Base-by-base conservation (phyloP, 1,140 invertebrate genomes). In the Acromyrmex charruanus region DNA sequence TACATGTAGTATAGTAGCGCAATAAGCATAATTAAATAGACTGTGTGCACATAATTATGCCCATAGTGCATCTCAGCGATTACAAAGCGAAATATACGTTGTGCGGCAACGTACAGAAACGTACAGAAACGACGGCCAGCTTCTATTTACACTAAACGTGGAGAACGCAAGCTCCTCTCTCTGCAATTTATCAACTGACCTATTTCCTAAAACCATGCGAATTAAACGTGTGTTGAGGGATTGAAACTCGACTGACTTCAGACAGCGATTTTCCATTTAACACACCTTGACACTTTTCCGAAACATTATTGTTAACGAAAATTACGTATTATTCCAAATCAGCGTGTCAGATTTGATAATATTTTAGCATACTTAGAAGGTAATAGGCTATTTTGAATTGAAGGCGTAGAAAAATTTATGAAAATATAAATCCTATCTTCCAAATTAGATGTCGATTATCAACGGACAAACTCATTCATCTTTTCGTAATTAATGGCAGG, bases 1-100 rank as follows among this genome's bases (percentile, higher is more conserved):
- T 39, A 31, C 77, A 1, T 21, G 18, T 71, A 81, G 25, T 53
- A 28, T 69, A 87, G 69, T 58, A 39, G 71, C 71, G 49, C 87
- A 90, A 90, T 85, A 79, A 69, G 65, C 77, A 86, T 88, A 91
- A 86, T 88, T 90, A 89, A 91, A 90, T 90, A 84, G 81, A 90
- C 77, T 85, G 55, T 68, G 82, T 61, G 84, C 61, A 63, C 82
- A 88, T 90, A 91, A 91, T 91, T 91, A 91, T 90, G 85, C 66
- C 59, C 81, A 58, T 79, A 71, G 66, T 80, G 39, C 58, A 65
- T 58, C 35, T 49, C 72, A 18, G 55, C 77, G 89, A 90, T 90
- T 90, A 90, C 90, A 77, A 87, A 84, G 82, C 88, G 86, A 88
- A 88, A 90, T 87, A 87, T 75, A 77, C 51, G 59, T 89, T 87